Conservation (phyloP, 2,113 vertebrate species). For the Catharus fuscescens region DNA sequence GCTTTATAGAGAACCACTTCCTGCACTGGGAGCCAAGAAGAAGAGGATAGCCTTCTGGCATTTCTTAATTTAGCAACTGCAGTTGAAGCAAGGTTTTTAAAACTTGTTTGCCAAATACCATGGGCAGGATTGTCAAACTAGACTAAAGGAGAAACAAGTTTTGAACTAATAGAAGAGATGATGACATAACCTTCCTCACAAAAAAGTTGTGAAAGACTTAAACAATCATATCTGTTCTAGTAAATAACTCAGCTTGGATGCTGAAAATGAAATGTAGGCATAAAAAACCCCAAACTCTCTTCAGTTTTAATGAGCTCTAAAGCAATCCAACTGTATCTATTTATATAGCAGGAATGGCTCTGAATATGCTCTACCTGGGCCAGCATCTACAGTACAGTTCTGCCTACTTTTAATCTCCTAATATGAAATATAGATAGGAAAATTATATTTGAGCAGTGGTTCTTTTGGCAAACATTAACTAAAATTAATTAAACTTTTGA, state of each 20-base stretch:
- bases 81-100: background rate
- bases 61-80: conserved; percentile 15
- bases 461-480: conserved; percentile 61
- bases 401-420: conserved; percentile 51
- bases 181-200: background rate
- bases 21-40: background rate
- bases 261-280: conserved; percentile 31
- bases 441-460: conserved; percentile 59
- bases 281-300: background rate
- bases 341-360: conserved; percentile 43
- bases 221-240: background rate
- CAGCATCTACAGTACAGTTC: conserved; percentile 6
- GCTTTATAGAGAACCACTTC: background rate
- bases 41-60: background rate
- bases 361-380: conserved; percentile 19
- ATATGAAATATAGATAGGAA: conserved; percentile 63
- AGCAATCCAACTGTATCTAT: conserved; percentile 61
- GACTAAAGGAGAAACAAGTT: background rate
- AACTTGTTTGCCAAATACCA: background rate
- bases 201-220: conserved; percentile 16
- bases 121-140: background rate
- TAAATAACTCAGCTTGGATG: conserved; percentile 34
- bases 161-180: background rate
- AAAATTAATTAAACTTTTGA: conserved; percentile 66
- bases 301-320: conserved; percentile 37